Conservation (phyloP, 1,140 invertebrate species). For the Teleopsis dalmanni region DNA sequence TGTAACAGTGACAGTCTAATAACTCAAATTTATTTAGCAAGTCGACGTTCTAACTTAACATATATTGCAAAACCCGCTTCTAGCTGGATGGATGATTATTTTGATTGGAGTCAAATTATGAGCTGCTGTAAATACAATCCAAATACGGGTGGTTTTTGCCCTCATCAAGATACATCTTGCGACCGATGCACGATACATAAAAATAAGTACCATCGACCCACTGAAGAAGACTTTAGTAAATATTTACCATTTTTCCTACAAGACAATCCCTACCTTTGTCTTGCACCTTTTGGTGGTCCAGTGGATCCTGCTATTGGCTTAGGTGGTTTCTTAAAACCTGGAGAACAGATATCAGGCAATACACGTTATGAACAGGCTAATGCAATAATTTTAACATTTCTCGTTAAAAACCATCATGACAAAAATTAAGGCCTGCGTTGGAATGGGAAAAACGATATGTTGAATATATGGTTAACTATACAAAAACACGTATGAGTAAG, state of each 20-base stretch:
- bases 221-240: no score
- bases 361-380: conserved; percentile 70
- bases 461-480: conserved; percentile 78
- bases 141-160: conserved; percentile 60
- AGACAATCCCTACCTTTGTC: conserved; percentile 76
- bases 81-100: conserved; percentile 96
- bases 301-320: conserved; percentile 83
- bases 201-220: no score
- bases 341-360: conserved; percentile 52
- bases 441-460: conserved; percentile 88
- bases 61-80: conserved; percentile 82
- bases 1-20: conserved; percentile 76
- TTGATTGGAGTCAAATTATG: conserved; percentile 68
- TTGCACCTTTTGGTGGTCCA: conserved; percentile 83
- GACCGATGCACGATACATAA: no score
- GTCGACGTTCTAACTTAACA: conserved; percentile 60
- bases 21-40: conserved; percentile 73
- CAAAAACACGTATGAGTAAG: conserved; percentile 53
- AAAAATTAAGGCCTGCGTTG: conserved; percentile 64
- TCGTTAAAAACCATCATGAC: conserved; percentile 85
- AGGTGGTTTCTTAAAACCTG: conserved; percentile 76
- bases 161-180: conserved; percentile 53
- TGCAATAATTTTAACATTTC: conserved; percentile 80
- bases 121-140: conserved; percentile 57
- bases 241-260: no score